Percentiles rank a stretch among this genome's conserved stretches.
phyloP scores from a whole-genome alignment of 2,797 vertebrate species.

The Pristis pectinata region DNA sequence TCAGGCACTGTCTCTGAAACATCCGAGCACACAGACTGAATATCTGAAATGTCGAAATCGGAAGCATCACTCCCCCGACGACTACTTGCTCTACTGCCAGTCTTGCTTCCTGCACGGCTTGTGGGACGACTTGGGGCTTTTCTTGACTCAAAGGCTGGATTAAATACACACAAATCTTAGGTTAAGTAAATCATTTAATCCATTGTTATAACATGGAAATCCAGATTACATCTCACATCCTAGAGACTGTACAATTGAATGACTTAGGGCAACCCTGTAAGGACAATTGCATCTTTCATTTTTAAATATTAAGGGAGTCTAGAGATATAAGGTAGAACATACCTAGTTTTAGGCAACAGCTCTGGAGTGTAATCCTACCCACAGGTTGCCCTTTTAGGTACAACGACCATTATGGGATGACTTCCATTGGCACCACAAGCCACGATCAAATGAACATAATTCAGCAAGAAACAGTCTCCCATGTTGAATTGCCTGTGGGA shows the following conservation, averaged over 20 bases:
- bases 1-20: slow-evolving; percentile 74
- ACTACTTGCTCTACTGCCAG: slow-evolving; percentile 90
- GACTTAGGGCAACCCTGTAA: too few relatives aligned
- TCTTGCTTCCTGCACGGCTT: slow-evolving; percentile 85
- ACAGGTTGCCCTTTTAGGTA: neutral
- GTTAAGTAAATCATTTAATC: neutral
- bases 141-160: slow-evolving; percentile 59
- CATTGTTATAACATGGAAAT: neutral
- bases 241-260: too few relatives aligned
- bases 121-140: slow-evolving; percentile 71
- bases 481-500: neutral
- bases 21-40: slow-evolving; percentile 92
- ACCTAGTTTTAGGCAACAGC: too few relatives aligned
- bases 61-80: slow-evolving; percentile 92
- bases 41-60: slow-evolving; percentile 98
- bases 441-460: neutral
- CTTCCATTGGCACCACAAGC: neutral
- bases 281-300: too few relatives aligned
- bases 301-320: too few relatives aligned
- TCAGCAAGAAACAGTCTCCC: neutral
- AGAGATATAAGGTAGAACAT: too few relatives aligned
- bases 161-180: slow-evolving; percentile 2
- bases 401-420: neutral
- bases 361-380: neutral
- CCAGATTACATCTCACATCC: too few relatives aligned